Base-by-base conservation (phyloP, 2,888 invertebrate species). In the Caenorhabditis plicata region DNA sequence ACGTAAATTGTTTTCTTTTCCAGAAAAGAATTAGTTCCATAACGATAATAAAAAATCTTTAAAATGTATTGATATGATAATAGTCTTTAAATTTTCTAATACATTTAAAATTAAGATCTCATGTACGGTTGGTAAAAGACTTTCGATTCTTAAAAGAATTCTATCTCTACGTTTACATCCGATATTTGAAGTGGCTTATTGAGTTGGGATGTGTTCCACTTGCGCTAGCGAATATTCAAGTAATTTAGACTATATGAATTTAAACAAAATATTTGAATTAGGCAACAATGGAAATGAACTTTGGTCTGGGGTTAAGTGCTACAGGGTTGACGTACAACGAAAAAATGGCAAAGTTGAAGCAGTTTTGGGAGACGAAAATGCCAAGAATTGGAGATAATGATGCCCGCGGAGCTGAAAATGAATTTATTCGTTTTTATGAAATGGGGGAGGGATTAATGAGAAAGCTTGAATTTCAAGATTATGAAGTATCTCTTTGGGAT, bases 321-420 rank as follows among this genome's bases (percentile, higher is more conserved):
- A 4, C 17, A 2, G 7, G 11, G 23, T 7, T 4, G 1, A 19
- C 17, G 1, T 4, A 7, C 2, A 9, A 11, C 7, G 38, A 38
- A 9, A 27, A 33, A 3, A 15, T 39, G 1, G 20, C 22, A 2
- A 11, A 7, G 8, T 13, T 56, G 8, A 8, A 13, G 0, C 20
- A 23, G 2, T 49, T 45, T 7, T 58, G 58, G 58, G 11, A 48
- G 2, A n/a, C 26, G 0, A 7, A n/a, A 20, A 3, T 48, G 17
- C 58, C 58, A 2, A 33, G 58, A 32, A 58, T 58, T 32, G 58
- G 57, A 1, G 57, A 58, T 38, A 3, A 11, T 4, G 27, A 31
- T 1, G 55, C 19, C 0, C 15, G 35, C 0, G 55, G 55, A 15
- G 44, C 44, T 1, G 22, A 19, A 3, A 8, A 5, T 3, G 36